Conservation (phyloP, 2,888 invertebrate genomes). For the Agrotis segetum region DNA sequence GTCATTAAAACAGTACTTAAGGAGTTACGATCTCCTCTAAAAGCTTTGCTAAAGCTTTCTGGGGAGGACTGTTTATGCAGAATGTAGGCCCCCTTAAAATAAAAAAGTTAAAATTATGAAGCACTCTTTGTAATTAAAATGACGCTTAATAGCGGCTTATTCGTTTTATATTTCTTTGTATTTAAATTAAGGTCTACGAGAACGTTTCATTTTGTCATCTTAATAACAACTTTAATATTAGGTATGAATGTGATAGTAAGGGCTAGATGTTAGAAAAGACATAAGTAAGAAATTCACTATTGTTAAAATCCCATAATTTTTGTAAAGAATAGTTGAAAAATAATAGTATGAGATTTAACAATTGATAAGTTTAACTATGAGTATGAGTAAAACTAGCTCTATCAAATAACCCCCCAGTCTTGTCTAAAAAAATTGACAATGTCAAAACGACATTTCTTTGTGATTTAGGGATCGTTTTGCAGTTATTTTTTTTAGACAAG, state of each 20-base stretch:
- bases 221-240: too few relatives aligned
- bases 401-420: too few relatives aligned
- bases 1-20: conserved; percentile 81
- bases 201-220: not conserved
- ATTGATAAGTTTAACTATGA: not conserved
- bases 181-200: conserved; percentile 23
- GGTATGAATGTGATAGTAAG: too few relatives aligned
- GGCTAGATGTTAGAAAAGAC: too few relatives aligned
- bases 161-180: conserved; percentile 45
- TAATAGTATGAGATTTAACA: not conserved
- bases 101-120: conserved; percentile 68
- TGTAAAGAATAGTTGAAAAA: not conserved
- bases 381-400: too few relatives aligned
- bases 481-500: too few relatives aligned
- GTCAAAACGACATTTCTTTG: too few relatives aligned
- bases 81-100: conserved; percentile 63
- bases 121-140: conserved; percentile 66
- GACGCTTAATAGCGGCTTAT: conserved; percentile 62
- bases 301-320: not conserved
- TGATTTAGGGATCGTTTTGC: too few relatives aligned
- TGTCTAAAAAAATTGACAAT: too few relatives aligned
- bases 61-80: conserved; percentile 66
- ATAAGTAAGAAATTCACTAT: too few relatives aligned
- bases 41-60: conserved; percentile 71
- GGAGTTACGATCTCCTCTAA: conserved; percentile 78